Base-by-base conservation (phyloP, 1,140 invertebrate species). In the Odontomachus brunneus region DNA sequence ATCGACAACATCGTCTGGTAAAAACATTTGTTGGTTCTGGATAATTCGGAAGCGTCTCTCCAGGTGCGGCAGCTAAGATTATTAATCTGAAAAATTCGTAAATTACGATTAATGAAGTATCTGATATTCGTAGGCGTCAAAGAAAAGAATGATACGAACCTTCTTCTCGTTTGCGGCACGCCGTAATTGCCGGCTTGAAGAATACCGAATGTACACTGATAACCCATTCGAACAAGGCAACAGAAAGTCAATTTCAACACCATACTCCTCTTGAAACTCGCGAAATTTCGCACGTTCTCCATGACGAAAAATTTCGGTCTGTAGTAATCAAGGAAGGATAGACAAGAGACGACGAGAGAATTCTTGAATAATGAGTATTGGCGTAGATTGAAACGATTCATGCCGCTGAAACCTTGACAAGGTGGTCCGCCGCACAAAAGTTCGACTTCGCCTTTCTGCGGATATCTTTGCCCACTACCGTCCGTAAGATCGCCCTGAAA, bases 311-410 rank as follows among this genome's bases (percentile, higher is more conserved):
- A 98, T 88, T 96, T 96, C 0, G 98, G 98, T 26, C 97, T 94
- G 90, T 98, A 98, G 90, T 96, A 98, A 93, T 98, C 98, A 92
- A 97, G 97, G 90, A 96, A 98, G 29, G 97, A 97, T 1, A 98
- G 93, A 91, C 96, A 98, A 0, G 97, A 96, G 0, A 97, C 97
- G n/a, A 98, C 96, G 1, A 98, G 93, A 0, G 97, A 98, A 92
- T 98, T 98, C 95, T 98, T 98, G 88, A 98, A 98, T 33, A 96
- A 94, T 0, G 97, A 98, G 93, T 98, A 98, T 88, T 98, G 96
- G n/a, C 97, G 93, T 0, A 96, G 96, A 93, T 97, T 98, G 91
- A 98, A 98, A 22, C 97, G 94, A 93, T 98, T 98, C 97, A 98
- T 98, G 29, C 97, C 97, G 83, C 97, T 97, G 92, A 98, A 98